Base-by-base conservation (phyloP, 2,888 invertebrate genomes). In the Limnephilus auricula region DNA sequence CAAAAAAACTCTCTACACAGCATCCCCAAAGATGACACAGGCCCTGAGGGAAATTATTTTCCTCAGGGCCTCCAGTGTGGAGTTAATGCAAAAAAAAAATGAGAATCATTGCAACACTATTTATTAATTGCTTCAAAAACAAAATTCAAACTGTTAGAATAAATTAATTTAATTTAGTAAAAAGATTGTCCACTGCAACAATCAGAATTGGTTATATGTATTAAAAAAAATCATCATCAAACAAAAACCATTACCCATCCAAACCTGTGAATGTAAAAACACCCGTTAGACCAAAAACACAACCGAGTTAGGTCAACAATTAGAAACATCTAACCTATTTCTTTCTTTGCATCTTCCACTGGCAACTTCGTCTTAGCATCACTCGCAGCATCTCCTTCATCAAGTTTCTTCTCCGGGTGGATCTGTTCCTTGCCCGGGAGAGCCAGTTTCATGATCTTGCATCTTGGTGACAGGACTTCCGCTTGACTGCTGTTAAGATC, bases 271-370 rank as follows among this genome's bases (percentile, higher is more conserved):
- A 65, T n/a, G 65, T n/a, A 65, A 65, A 65, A 65, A 65, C 25
- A 65, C 65, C 65, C n/a, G 9, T 65, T 65, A 65, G 65, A 65
- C 65, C 80, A 80, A 30, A 45, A 65, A 65, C 45, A 86, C 31
- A 45, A 86, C 65, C 50, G 30, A 50, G 86, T 31, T 31, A 89
- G 82, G 82, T 32, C 25, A 31, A 83, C 32, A 31, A 80, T 82
- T 82, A 30, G 25, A 79, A 87, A 89, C 80, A 83, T 45, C 92
- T 89, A 91, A 92, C 92, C 92, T 92, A 92, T 78, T 89, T 91
- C 91, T 40, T 90, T 92, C 50, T 91, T 90, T 89, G 40, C 18
- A 37, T 79, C 79, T 79, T 89, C 89, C 32, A 25, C 12, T 2
- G n/a, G n/a, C 12, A 34, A n/a, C 13, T 30, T 45, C 32, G 31